Conservation (phyloP, 1,140 invertebrate genomes). For the Telenomus remus region DNA sequence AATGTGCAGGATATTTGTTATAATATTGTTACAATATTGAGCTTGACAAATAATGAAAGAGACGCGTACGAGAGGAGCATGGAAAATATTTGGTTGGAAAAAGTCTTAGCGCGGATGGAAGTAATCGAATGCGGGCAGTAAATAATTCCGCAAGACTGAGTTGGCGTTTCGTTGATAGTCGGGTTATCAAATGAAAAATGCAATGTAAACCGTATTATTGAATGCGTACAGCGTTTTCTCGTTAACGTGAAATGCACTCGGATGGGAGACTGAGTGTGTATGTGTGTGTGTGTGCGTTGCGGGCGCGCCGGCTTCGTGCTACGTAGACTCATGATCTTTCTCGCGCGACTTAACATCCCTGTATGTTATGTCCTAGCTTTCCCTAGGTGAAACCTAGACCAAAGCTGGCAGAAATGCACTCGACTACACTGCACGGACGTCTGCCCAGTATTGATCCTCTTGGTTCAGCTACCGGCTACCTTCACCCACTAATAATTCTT, state of each 20-base stretch:
- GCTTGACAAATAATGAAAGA: too few relatives aligned
- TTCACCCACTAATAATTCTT: conserved; percentile 77
- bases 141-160: neutral
- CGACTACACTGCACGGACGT: conserved; percentile 69
- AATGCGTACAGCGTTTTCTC: conserved; percentile 22
- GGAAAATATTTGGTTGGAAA: too few relatives aligned
- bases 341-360: conserved; percentile 66
- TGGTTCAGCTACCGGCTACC: conserved; percentile 74
- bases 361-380: conserved; percentile 61
- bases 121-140: neutral
- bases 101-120: too few relatives aligned
- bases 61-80: too few relatives aligned
- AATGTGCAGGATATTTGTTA: neutral
- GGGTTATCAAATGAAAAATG: conserved; percentile 20
- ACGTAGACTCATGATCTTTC: conserved; percentile 68
- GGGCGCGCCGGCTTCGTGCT: conserved; percentile 65
- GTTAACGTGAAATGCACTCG: conserved; percentile 31
- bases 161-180: too few relatives aligned
- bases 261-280: neutral
- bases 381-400: conserved; percentile 69
- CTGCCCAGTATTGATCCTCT: conserved; percentile 74
- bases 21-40: neutral
- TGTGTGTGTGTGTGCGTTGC: conserved; percentile 38
- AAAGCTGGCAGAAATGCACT: conserved; percentile 70
- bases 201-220: conserved; percentile 19